Evolutionary conservation across 1,140 invertebrate genomes (phyloP), one percentile per base, ranked within the genome.

Genomic region (Choristoneura fumiferana): DNA sequence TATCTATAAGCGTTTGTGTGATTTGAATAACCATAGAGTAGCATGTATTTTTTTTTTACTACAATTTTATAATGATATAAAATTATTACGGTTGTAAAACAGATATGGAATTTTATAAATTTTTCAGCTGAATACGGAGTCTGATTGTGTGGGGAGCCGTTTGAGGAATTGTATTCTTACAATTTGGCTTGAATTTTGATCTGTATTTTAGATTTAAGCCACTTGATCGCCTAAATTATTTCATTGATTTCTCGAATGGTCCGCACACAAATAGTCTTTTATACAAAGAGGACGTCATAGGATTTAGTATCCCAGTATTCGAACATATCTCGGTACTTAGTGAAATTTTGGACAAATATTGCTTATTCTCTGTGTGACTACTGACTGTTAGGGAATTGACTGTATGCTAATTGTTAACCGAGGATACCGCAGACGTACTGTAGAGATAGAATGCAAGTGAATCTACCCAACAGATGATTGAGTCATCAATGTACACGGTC

Each of bases 1-100:
- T 66, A 67, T 49, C 54, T 54, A 68, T 72, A 74, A 74, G 72
- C 65, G 60, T 65, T 49, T 66, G 72, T 71, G 66, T 71, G 69
- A 71, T 75, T 75, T 75, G 58, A 71, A 54, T 75, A 72, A 67
- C 65, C 62, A 63, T 69, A 71, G 66, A 62, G 53, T 71, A 59
- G 49, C 40, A 34, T 14, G 33, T 63, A 60, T 60, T 62, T 38
- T 58, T 55, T 66, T 61, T 57, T 67, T 55, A 65, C 53, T 54
- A 18, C 8, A 43, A 43, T 18, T 35, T 58, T 40, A 40, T 40
- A 54, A 43, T 54, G 58, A 40, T 35, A 55, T 6, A 29, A 29
- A 49, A 17, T 43, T 18, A 18, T 49, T 22, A 49, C 43, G 29
- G 43, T 43, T 43, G 39, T 49, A 43, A 18, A 10, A 12, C 35